phyloP scores from a whole-genome alignment of 2,113 vertebrate genomes.

The Nycticebus coucang region DNA sequence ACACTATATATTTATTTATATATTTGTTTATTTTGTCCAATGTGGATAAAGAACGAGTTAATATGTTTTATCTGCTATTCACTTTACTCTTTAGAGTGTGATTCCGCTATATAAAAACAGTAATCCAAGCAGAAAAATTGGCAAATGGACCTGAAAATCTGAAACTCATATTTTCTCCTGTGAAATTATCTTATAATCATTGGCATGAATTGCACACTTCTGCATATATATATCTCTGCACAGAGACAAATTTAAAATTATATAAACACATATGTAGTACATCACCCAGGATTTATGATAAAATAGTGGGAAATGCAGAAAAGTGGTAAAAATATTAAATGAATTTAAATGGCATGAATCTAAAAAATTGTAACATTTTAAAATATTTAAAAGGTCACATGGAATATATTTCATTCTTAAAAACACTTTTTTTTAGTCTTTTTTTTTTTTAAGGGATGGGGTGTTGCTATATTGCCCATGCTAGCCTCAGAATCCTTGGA shows the following conservation, averaged over 20 bases:
- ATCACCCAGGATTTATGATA: neutral
- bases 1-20: neutral
- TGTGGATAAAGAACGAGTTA: neutral
- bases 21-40: neutral
- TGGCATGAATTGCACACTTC: neutral
- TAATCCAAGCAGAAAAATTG: constrained; percentile 30
- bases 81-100: neutral
- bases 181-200: constrained; percentile 34
- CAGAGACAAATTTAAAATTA: neutral
- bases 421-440: neutral
- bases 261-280: neutral
- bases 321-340: neutral
- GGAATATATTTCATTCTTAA: neutral
- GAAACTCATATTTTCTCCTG: constrained; percentile 37
- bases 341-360: neutral
- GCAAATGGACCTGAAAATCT: constrained; percentile 24
- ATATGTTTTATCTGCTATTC: neutral
- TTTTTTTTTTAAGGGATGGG: neutral
- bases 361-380: neutral
- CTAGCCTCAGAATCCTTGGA: neutral
- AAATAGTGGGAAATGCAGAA: neutral
- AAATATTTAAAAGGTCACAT: neutral
- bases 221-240: neutral
- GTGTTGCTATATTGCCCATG: neutral
- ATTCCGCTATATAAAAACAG: constrained; percentile 5